A percentile compares a stretch with the other conserved stretches of the same genome.
These are phyloP conservation scores for Cyrtorhinus lividipennis DNA, from an alignment of 1,140 invertebrate genomes.

Conservation along the genomic window DNA sequence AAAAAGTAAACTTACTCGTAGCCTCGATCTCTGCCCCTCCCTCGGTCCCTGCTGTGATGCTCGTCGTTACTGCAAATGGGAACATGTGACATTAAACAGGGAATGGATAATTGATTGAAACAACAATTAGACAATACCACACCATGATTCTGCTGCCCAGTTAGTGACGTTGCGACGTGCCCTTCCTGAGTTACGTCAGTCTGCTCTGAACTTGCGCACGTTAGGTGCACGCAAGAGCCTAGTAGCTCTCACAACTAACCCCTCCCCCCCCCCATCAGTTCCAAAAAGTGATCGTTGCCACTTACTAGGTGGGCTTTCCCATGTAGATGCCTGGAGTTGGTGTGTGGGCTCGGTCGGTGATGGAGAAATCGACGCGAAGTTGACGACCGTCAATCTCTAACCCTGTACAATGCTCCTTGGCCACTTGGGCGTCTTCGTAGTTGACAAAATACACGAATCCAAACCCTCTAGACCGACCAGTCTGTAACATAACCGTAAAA, in stretches of 20 bases:
- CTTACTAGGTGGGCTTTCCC: slow-evolving; percentile 72
- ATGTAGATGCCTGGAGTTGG: slow-evolving; percentile 97
- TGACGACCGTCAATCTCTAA: slow-evolving; percentile 86
- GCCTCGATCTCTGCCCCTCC: slow-evolving; percentile 25
- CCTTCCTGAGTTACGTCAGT: too few species aligned
- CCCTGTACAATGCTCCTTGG: slow-evolving; percentile 84
- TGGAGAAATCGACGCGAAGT: slow-evolving; percentile 92
- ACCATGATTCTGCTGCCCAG: too few species aligned
- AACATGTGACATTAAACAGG: not conserved
- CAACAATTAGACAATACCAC: too few species aligned
- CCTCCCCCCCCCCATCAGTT: too few species aligned
- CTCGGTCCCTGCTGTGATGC: slow-evolving; percentile 25
- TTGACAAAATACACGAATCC: slow-evolving; percentile 92
- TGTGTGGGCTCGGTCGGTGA: slow-evolving; percentile 92
- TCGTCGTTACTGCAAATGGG: slow-evolving; percentile 25
- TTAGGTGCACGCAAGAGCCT: too few species aligned
- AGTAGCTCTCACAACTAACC: too few species aligned
- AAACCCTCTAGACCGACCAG: slow-evolving; percentile 72
- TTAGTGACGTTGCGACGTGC: too few species aligned
- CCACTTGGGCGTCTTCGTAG: slow-evolving; percentile 77
- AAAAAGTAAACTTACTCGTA: slow-evolving; percentile 26
- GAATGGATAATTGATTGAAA: too few species aligned
- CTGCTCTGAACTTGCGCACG: too few species aligned
- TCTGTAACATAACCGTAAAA: slow-evolving; percentile 20
- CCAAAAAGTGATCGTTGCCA: too few species aligned